Evolutionary conservation across 2,888 invertebrate genomes (phyloP).

Genomic region (Pristionchus arcanus): DNA sequence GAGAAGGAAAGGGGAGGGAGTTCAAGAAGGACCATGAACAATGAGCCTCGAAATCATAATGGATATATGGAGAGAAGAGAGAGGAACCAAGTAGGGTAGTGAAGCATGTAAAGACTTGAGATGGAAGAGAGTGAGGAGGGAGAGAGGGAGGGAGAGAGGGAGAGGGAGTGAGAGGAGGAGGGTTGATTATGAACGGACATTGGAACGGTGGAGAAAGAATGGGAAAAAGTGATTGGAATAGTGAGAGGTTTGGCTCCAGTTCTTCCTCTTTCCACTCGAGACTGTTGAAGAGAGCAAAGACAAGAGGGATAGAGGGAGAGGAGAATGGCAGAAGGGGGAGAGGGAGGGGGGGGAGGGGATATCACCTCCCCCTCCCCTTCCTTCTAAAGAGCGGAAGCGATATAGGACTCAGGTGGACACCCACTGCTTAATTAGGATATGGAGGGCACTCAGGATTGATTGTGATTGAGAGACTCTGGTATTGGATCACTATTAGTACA

Average conservation of each 20-base stretch:
- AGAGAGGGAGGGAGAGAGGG: neutral
- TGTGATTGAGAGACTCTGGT: too few species aligned
- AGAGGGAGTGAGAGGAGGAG: neutral
- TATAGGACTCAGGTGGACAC: conserved; percentile 35
- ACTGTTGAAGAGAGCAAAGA: neutral
- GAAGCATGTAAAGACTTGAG: conserved; percentile 41
- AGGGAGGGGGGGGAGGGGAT: neutral
- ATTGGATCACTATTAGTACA: too few species aligned
- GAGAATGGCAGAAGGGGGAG: neutral
- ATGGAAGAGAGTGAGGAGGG: neutral
- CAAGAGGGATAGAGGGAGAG: neutral
- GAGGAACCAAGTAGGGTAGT: conserved; percentile 15
- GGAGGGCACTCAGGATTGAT: conserved; percentile 25
- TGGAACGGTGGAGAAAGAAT: neutral
- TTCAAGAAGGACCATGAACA: conserved; percentile 6
- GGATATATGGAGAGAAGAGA: conserved; percentile 28
- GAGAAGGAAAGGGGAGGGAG: neutral
- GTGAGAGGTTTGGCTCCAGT: conserved; percentile 11
- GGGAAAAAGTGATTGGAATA: conserved; percentile 32
- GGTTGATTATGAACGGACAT: conserved; percentile 20
- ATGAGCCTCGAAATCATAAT: conserved; percentile 26
- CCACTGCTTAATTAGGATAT: conserved; percentile 22
- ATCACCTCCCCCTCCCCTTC: neutral
- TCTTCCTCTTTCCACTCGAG: conserved; percentile 18
- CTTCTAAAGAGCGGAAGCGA: conserved; percentile 34